These are phyloP conservation scores for Hippoglossus stenolepis DNA, from an alignment of 2,113 vertebrate species.

Conservation along the genomic window DNA sequence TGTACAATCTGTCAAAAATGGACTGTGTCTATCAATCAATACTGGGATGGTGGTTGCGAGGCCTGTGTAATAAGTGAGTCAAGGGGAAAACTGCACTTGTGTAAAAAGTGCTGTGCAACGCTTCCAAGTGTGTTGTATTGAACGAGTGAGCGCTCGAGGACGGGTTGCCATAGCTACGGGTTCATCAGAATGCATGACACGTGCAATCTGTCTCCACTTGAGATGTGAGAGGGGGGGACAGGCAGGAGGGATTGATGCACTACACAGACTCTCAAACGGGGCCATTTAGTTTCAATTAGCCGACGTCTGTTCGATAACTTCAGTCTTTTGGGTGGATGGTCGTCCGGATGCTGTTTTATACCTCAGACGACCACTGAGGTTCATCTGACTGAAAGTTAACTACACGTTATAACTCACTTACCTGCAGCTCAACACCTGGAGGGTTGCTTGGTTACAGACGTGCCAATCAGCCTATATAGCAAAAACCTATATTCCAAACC, in stretches of 20 bases:
- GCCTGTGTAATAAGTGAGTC: constrained; percentile 28
- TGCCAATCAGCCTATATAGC: too few relatives aligned
- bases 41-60: constrained; percentile 38
- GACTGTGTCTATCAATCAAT: constrained; percentile 47
- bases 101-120: constrained; percentile 58
- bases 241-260: constrained; percentile 50
- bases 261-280: constrained; percentile 58
- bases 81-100: constrained; percentile 56
- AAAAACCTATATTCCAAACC: too few relatives aligned
- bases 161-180: constrained; percentile 65
- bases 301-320: constrained; percentile 20
- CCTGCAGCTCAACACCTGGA: too few relatives aligned
- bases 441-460: too few relatives aligned
- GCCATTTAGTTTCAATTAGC: constrained; percentile 67
- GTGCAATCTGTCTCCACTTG: constrained; percentile 29
- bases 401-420: not conserved
- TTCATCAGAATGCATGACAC: constrained; percentile 64
- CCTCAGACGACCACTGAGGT: too few relatives aligned
- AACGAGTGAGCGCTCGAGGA: constrained; percentile 42
- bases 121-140: constrained; percentile 53
- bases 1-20: not conserved
- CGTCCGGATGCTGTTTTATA: too few relatives aligned
- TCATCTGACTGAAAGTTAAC: not conserved
- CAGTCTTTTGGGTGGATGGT: not conserved
- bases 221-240: constrained; percentile 37